Evolutionary conservation across 2,888 invertebrate genomes (phyloP).

Genomic region (Tenthredo livida): DNA sequence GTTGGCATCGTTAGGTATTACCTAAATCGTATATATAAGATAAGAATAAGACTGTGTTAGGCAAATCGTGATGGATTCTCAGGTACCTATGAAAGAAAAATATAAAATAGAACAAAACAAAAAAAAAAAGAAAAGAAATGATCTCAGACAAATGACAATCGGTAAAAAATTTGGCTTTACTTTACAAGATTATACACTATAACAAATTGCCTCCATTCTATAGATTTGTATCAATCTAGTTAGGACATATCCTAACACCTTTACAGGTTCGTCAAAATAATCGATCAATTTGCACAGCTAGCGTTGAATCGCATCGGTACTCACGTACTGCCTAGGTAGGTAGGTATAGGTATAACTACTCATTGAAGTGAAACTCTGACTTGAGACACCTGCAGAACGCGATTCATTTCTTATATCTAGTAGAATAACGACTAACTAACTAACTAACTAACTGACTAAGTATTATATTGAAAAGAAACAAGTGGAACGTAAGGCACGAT

Average conservation of each 20-base stretch:
- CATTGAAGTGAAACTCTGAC: neutral
- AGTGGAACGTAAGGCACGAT: neutral
- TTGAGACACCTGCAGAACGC: neutral
- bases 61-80: conserved; percentile 30
- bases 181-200: neutral
- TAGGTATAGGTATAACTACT: neutral
- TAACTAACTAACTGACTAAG: conserved; percentile 40
- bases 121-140: neutral
- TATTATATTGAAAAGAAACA: conserved; percentile 35
- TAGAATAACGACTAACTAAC: neutral
- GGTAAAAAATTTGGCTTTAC: conserved; percentile 1
- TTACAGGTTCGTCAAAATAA: conserved; percentile 21
- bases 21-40: neutral
- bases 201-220: neutral
- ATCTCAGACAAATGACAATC: conserved; percentile 16
- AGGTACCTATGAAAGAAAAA: conserved; percentile 26
- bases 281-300: conserved; percentile 44
- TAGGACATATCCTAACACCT: neutral
- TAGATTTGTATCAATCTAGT: neutral
- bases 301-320: neutral
- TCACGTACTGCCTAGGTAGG: neutral
- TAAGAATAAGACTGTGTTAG: neutral
- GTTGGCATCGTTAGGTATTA: neutral
- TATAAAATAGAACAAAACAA: neutral
- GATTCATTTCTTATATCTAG: neutral